phyloP scores from a whole-genome alignment of 2,113 vertebrate species.

The Eudyptes chrysolophus region DNA sequence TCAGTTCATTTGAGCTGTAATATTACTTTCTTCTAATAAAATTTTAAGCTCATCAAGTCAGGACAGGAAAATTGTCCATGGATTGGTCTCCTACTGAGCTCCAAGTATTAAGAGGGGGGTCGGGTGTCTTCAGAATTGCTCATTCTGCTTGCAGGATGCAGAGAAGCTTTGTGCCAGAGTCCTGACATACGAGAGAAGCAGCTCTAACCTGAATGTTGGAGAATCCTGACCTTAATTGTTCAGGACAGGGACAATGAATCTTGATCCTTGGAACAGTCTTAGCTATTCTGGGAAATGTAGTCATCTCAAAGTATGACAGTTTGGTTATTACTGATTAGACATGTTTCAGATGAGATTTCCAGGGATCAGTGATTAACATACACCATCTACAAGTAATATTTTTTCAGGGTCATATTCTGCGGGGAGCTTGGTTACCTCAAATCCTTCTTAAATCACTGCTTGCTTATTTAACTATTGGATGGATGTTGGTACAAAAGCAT shows the following conservation, averaged over 20 bases:
- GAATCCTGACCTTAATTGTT: slow-evolving; percentile 62
- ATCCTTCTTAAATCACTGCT: background rate
- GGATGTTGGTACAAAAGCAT: background rate
- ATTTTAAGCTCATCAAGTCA: slow-evolving; percentile 49
- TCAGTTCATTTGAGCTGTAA: slow-evolving; percentile 44
- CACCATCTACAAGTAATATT: slow-evolving; percentile 35
- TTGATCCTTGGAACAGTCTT: slow-evolving; percentile 43
- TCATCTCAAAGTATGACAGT: slow-evolving; percentile 53
- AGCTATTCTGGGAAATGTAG: slow-evolving; percentile 64
- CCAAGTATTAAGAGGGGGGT: background rate
- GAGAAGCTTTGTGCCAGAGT: background rate
- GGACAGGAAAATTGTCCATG: slow-evolving; percentile 59
- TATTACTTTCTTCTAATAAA: slow-evolving; percentile 60
- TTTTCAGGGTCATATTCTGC: slow-evolving; percentile 20
- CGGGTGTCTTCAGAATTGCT: background rate
- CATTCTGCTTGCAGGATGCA: background rate
- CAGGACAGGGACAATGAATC: slow-evolving; percentile 62
- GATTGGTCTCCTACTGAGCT: slow-evolving; percentile 51
- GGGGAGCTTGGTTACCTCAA: background rate
- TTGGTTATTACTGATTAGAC: slow-evolving; percentile 63
- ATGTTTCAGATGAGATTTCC: slow-evolving; percentile 55
- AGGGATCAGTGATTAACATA: slow-evolving; percentile 61
- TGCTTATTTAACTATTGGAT: background rate
- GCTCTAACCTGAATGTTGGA: slow-evolving; percentile 17
- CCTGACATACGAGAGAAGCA: background rate